These are phyloP conservation scores for Meandrusa payeni DNA, from an alignment of 2,888 invertebrate species.

Conservation along the genomic window DNA sequence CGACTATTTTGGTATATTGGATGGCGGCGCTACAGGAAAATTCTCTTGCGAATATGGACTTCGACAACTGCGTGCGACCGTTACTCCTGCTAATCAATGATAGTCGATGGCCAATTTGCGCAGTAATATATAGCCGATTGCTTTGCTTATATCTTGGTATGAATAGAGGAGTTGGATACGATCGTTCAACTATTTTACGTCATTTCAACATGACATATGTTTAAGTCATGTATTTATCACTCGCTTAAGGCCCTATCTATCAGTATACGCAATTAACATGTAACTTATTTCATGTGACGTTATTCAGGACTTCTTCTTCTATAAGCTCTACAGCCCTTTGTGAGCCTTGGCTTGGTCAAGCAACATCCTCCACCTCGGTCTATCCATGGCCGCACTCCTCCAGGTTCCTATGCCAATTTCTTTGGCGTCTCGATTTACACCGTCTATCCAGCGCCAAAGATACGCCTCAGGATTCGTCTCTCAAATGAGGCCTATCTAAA, in stretches of 20 bases:
- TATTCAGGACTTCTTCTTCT: not conserved
- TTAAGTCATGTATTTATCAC: slow-evolving; percentile 9
- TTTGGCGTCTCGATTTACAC: too few relatives aligned
- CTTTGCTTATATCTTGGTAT: slow-evolving; percentile 45
- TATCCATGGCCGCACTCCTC: too few relatives aligned
- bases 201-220: slow-evolving; percentile 5
- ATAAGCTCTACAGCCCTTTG: too few relatives aligned
- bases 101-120: slow-evolving; percentile 67
- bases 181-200: slow-evolving; percentile 7
- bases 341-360: too few relatives aligned
- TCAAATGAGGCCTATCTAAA: too few relatives aligned
- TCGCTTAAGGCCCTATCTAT: not conserved
- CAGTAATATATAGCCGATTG: slow-evolving; percentile 55
- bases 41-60: slow-evolving; percentile 32
- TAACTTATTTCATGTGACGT: slow-evolving; percentile 6
- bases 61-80: slow-evolving; percentile 31
- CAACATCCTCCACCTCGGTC: too few relatives aligned
- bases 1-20: slow-evolving; percentile 40
- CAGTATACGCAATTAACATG: slow-evolving; percentile 5
- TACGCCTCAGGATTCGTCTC: too few relatives aligned
- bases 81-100: slow-evolving; percentile 52
- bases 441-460: too few relatives aligned
- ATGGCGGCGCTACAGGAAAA: slow-evolving; percentile 30
- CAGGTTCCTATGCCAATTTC: too few relatives aligned
- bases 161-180: slow-evolving; percentile 7